Conservation (phyloP, 2,888 invertebrate species). For the Emesis castigata region DNA sequence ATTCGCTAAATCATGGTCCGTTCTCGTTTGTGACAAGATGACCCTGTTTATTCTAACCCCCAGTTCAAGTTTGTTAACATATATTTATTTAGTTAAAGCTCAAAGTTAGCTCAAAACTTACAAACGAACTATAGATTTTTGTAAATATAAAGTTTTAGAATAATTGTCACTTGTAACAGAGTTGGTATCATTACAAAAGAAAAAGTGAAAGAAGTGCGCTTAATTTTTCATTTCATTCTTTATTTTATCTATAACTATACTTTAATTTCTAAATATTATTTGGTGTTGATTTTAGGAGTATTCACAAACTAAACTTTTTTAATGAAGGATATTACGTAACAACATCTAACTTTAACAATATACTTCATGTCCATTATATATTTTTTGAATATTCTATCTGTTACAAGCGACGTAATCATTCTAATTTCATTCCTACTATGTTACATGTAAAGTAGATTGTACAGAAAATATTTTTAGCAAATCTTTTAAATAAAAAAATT, state of each 20-base stretch:
- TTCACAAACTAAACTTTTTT: too few relatives aligned
- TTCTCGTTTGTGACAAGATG: background rate
- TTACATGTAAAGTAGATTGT: conserved; percentile 77
- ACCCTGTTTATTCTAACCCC: background rate
- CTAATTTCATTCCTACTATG: conserved; percentile 79
- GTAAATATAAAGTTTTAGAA: conserved; percentile 77
- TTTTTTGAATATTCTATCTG: background rate
- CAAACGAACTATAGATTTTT: conserved; percentile 67
- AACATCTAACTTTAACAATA: too few relatives aligned
- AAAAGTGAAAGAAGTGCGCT: background rate
- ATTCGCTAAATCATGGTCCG: background rate
- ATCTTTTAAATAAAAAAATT: conserved; percentile 57
- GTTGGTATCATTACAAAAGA: background rate
- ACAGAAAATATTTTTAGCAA: conserved; percentile 74
- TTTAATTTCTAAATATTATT: too few relatives aligned
- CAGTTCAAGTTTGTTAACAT: conserved; percentile 54
- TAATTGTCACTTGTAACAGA: conserved; percentile 22
- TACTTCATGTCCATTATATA: too few relatives aligned
- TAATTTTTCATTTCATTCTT: too few relatives aligned
- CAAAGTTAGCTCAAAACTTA: conserved; percentile 85
- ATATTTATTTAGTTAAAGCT: conserved; percentile 82
- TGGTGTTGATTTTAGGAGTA: too few relatives aligned
- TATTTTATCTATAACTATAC: too few relatives aligned
- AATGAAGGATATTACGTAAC: too few relatives aligned
- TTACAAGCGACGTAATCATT: conserved; percentile 47